Conservation (phyloP, 2,888 invertebrate genomes). For the Eilema depressum region DNA sequence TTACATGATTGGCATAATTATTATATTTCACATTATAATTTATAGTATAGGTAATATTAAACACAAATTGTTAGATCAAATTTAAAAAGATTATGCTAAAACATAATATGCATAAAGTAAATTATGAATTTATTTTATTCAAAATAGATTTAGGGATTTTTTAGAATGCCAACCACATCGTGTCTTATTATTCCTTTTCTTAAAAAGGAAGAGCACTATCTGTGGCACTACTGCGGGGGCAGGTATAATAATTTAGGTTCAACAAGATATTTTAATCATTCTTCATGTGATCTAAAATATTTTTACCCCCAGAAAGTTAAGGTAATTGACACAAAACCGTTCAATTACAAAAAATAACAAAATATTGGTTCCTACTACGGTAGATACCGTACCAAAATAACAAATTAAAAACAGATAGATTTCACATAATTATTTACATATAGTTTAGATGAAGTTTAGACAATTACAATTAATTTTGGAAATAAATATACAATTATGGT, state of each 20-base stretch:
- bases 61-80: slow-evolving; percentile 39
- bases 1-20: slow-evolving; percentile 39
- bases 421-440: slow-evolving; percentile 46
- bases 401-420: slow-evolving; percentile 15
- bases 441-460: slow-evolving; percentile 24
- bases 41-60: slow-evolving; percentile 27
- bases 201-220: too few relatives aligned
- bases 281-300: slow-evolving; percentile 42
- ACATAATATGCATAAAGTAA: not conserved
- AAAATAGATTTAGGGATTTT: not conserved
- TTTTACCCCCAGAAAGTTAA: slow-evolving; percentile 19
- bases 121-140: not conserved
- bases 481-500: slow-evolving; percentile 32
- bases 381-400: slow-evolving; percentile 22
- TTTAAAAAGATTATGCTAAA: slow-evolving; percentile 37
- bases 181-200: not conserved
- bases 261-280: not conserved
- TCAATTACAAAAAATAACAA: slow-evolving; percentile 22
- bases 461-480: slow-evolving; percentile 28
- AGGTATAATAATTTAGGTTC: not conserved
- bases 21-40: slow-evolving; percentile 29
- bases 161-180: not conserved
- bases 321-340: slow-evolving; percentile 43
- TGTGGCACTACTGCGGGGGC: not conserved
- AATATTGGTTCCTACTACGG: slow-evolving; percentile 12